These are phyloP conservation scores for Otis tarda DNA, from an alignment of 2,113 vertebrate species.

Conservation along the genomic window DNA sequence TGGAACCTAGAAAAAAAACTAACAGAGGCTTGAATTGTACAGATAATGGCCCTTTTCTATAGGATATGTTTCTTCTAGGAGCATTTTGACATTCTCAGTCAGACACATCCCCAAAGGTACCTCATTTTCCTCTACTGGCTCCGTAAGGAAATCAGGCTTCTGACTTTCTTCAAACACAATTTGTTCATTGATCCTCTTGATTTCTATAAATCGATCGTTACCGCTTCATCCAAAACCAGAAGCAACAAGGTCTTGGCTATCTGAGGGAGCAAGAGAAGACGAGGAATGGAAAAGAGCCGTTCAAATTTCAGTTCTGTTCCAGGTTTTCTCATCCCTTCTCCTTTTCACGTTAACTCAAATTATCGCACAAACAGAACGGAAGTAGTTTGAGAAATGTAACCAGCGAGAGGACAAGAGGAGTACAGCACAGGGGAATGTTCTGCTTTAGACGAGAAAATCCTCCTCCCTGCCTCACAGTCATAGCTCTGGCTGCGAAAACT, in stretches of 20 bases:
- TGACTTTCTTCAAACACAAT: background rate
- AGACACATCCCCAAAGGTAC: background rate
- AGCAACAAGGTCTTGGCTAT: background rate
- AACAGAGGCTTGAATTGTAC: background rate
- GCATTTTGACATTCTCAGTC: background rate
- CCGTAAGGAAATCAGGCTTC: background rate
- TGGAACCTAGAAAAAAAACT: background rate
- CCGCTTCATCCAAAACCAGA: background rate
- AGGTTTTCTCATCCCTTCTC: background rate
- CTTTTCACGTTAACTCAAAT: background rate
- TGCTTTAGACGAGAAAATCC: background rate
- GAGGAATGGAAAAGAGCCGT: background rate
- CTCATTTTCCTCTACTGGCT: background rate
- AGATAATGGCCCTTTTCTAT: background rate
- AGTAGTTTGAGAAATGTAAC: background rate
- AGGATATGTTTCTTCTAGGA: background rate
- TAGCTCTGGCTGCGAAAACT: background rate
- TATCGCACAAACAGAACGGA: background rate
- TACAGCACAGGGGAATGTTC: background rate
- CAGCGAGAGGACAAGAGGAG: background rate
- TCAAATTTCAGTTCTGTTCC: background rate
- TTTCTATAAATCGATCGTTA: background rate
- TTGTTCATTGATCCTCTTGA: background rate
- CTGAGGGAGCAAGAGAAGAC: background rate
- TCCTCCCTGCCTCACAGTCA: background rate